Conservation (phyloP, 2,888 invertebrate species). For the Cryptosula pallasiana region DNA sequence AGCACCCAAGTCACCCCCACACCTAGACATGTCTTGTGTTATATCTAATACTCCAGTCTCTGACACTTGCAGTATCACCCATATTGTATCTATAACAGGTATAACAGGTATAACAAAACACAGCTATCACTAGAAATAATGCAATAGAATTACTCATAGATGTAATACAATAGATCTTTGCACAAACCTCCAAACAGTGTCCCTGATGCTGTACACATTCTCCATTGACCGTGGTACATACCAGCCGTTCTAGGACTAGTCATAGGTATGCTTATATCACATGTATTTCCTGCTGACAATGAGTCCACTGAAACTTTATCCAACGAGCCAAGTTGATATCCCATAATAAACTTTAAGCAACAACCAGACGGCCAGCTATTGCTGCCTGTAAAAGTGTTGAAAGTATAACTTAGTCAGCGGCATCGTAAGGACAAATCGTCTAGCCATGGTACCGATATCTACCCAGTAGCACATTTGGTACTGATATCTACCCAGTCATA, state of each 20-base stretch:
- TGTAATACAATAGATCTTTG: not conserved
- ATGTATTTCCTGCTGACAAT: conserved; percentile 70
- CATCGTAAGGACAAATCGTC: too few relatives aligned
- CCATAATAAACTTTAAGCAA: conserved; percentile 69
- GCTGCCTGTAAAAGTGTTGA: too few relatives aligned
- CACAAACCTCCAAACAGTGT: conserved; percentile 81
- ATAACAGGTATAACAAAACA: too few relatives aligned
- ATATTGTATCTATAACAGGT: conserved; percentile 65
- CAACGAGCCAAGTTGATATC: conserved; percentile 61
- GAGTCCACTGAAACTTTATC: conserved; percentile 64
- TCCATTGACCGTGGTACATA: conserved; percentile 79
- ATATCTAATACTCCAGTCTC: conserved; percentile 74
- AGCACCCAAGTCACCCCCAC: conserved; percentile 46
- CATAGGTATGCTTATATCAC: conserved; percentile 73
- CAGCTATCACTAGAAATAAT: too few relatives aligned
- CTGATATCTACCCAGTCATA: too few relatives aligned
- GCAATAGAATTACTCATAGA: too few relatives aligned
- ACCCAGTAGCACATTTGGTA: too few relatives aligned
- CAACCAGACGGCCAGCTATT: conserved; percentile 78
- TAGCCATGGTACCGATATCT: too few relatives aligned
- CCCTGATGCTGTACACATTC: conserved; percentile 79
- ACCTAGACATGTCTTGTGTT: conserved; percentile 69
- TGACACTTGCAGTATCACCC: conserved; percentile 74
- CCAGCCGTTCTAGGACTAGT: conserved; percentile 71
- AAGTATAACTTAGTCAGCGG: too few relatives aligned